phyloP scores from a whole-genome alignment of 2,888 invertebrate species.

The Boloria selene region DNA sequence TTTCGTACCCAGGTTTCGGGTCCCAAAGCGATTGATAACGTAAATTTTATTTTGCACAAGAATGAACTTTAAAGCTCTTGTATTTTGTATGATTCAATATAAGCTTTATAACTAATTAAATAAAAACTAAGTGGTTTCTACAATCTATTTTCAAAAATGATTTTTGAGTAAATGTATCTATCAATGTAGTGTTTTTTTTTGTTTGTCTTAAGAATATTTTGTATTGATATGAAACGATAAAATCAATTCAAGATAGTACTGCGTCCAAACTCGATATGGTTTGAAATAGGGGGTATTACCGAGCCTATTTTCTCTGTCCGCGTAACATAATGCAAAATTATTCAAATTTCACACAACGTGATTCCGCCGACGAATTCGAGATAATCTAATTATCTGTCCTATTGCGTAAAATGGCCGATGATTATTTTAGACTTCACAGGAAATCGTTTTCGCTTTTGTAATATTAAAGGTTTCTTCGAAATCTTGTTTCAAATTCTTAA shows the following conservation, averaged over 20 bases:
- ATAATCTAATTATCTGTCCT: conserved; percentile 43
- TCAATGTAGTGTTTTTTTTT: too few relatives aligned
- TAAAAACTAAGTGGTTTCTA: too few relatives aligned
- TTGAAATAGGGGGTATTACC: conserved; percentile 11
- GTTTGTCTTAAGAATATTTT: neutral
- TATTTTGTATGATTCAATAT: too few relatives aligned
- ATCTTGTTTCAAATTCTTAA: neutral
- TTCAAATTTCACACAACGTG: conserved; percentile 59
- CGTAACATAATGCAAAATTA: conserved; percentile 57
- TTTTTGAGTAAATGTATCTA: too few relatives aligned
- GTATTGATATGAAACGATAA: neutral
- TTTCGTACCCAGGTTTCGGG: conserved; percentile 27
- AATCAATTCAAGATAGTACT: neutral
- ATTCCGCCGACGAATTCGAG: conserved; percentile 48
- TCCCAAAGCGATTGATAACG: conserved; percentile 27
- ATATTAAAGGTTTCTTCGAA: conserved; percentile 13
- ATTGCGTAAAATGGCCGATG: conserved; percentile 34
- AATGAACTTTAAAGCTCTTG: neutral
- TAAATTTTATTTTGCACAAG: conserved; percentile 26
- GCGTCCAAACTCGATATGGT: neutral
- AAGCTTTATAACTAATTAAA: too few relatives aligned
- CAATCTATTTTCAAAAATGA: too few relatives aligned
- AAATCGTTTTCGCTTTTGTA: conserved; percentile 30
- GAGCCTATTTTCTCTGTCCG: conserved; percentile 44
- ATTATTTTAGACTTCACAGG: conserved; percentile 31